Percentiles rank a stretch among this genome's conserved stretches.
phyloP scores from a whole-genome alignment of 1,140 invertebrate genomes.

The Pissodes strobi region DNA sequence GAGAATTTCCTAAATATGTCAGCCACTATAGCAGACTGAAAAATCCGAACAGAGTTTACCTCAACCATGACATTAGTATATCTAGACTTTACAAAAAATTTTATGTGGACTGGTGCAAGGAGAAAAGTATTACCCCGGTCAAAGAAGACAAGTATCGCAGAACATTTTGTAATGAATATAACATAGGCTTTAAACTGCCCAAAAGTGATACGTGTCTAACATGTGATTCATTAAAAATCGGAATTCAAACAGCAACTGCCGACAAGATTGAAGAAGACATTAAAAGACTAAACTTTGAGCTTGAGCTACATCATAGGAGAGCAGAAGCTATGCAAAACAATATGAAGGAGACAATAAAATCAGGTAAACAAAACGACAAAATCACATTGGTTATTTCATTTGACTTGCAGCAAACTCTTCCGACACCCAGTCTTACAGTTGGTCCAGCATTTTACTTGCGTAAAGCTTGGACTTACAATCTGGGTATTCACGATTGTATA shows the following conservation, averaged over 20 bases:
- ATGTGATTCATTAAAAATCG: no score
- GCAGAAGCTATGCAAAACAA: not conserved
- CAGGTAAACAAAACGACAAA: not conserved
- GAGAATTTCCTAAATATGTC: no score
- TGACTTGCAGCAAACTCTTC: no score
- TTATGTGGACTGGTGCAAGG: not conserved
- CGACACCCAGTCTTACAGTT: not conserved
- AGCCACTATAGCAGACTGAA: not conserved
- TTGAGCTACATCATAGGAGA: no score
- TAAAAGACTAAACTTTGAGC: no score
- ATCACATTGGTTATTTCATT: not conserved
- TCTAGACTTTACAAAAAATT: not conserved
- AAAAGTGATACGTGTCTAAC: no score
- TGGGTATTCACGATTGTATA: no score
- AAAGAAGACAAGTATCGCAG: slow-evolving; percentile 25
- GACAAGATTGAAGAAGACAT: not conserved
- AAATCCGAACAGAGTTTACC: slow-evolving; percentile 1
- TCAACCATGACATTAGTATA: no score
- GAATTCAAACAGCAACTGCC: not conserved
- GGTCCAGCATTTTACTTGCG: no score
- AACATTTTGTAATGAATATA: slow-evolving; percentile 27
- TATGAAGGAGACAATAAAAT: not conserved
- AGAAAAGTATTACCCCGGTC: slow-evolving; percentile 4
- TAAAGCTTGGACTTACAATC: no score
- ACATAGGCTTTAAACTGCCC: slow-evolving; percentile 33